Conservation (phyloP, 2,113 vertebrate genomes). For the Fulmarus glacialis region DNA sequence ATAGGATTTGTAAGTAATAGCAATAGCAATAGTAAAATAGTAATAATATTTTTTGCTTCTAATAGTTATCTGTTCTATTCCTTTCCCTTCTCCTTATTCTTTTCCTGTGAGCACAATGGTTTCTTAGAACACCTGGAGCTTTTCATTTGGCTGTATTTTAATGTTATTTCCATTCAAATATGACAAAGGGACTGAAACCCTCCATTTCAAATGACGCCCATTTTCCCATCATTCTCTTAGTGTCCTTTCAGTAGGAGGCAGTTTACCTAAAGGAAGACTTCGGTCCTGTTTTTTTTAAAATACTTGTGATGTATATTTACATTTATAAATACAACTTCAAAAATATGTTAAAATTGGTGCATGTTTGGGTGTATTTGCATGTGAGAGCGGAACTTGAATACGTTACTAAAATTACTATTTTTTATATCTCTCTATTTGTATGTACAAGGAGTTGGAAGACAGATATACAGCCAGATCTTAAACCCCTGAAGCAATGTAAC, state of each 20-base stretch:
- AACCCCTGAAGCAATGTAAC: background rate
- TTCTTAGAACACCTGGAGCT: background rate
- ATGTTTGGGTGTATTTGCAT: background rate
- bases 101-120: background rate
- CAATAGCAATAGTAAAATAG: background rate
- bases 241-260: background rate
- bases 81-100: background rate
- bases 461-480: background rate
- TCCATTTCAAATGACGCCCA: background rate
- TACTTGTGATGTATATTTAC: background rate
- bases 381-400: background rate
- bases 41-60: background rate
- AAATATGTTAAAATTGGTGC: background rate
- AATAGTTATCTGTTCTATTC: background rate
- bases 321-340: background rate
- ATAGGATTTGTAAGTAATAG: background rate
- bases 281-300: background rate
- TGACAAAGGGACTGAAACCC: background rate
- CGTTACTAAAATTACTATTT: background rate
- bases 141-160: background rate
- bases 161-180: background rate
- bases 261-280: background rate
- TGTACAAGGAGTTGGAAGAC: background rate
- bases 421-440: background rate
- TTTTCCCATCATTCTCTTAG: background rate